A percentile compares a stretch with the other conserved stretches of the same genome.
Evolutionary conservation across 2,888 invertebrate species (phyloP).

Genomic region (Habrosyne pyritoides): DNA sequence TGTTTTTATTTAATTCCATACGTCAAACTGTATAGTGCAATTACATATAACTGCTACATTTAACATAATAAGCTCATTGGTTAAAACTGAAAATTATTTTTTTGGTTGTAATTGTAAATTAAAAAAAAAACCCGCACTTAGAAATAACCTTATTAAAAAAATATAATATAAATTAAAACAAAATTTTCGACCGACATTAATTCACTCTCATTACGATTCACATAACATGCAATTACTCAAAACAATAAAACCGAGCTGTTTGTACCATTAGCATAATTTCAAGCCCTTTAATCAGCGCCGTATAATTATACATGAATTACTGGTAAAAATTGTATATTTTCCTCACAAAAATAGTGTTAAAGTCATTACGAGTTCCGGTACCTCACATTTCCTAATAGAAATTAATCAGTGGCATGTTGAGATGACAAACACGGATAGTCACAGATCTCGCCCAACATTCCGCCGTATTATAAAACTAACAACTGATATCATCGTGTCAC

Average conservation of each 20-base stretch:
- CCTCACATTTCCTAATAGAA: background rate
- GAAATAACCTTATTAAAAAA: too few species aligned
- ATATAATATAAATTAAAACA: background rate
- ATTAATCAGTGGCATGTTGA: background rate
- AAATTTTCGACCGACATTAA: background rate
- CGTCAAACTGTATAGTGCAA: too few species aligned
- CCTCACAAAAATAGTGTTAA: background rate
- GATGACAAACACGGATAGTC: slow-evolving; percentile 29
- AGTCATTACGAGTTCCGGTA: background rate
- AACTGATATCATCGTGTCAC: slow-evolving; percentile 39
- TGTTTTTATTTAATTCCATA: too few species aligned
- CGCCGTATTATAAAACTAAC: slow-evolving; percentile 23
- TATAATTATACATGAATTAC: background rate
- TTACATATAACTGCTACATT: too few species aligned
- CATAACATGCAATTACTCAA: background rate
- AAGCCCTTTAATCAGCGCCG: background rate
- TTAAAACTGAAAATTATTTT: too few species aligned
- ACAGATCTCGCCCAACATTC: slow-evolving; percentile 21
- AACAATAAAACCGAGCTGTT: background rate
- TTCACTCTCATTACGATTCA: background rate
- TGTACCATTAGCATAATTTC: background rate
- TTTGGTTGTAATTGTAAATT: too few species aligned
- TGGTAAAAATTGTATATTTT: background rate
- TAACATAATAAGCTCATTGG: too few species aligned
- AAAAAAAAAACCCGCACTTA: too few species aligned